Evolutionary conservation across 2,113 vertebrate species (phyloP).

Genomic region (Thalassarche chlororhynchos): DNA sequence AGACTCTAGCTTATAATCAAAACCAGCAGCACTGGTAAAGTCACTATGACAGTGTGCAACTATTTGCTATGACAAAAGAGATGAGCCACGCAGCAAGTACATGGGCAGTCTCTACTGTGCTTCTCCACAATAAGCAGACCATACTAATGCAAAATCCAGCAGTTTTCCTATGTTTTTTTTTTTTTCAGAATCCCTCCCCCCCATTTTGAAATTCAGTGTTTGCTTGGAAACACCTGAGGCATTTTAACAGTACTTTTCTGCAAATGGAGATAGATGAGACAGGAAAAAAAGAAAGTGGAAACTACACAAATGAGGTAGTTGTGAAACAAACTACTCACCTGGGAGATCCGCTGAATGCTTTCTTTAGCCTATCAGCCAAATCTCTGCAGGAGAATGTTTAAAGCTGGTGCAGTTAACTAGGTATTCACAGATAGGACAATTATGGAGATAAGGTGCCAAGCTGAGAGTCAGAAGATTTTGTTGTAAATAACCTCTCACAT

Average conservation of each 20-base stretch:
- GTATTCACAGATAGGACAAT: background rate
- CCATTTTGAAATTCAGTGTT: background rate
- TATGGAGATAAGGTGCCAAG: background rate
- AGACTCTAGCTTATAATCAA: background rate
- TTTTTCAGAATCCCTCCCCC: background rate
- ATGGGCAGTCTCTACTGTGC: background rate
- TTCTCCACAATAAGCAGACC: background rate
- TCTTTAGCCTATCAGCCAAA: background rate
- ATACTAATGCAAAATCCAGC: background rate
- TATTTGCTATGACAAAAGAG: background rate
- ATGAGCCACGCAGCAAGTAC: background rate
- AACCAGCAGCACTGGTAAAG: background rate
- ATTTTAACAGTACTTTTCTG: background rate
- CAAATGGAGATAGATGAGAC: background rate
- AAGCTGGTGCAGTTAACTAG: background rate
- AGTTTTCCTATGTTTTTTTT: background rate
- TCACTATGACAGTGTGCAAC: background rate
- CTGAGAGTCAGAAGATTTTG: background rate
- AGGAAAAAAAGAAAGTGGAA: background rate
- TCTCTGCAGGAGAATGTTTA: background rate
- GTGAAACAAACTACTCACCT: background rate
- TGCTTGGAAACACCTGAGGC: background rate
- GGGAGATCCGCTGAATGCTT: background rate
- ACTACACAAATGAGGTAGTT: background rate
- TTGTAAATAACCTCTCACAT: background rate